Base-by-base conservation (phyloP, 2,797 vertebrate species). In the Cetoscarus ocellatus region DNA sequence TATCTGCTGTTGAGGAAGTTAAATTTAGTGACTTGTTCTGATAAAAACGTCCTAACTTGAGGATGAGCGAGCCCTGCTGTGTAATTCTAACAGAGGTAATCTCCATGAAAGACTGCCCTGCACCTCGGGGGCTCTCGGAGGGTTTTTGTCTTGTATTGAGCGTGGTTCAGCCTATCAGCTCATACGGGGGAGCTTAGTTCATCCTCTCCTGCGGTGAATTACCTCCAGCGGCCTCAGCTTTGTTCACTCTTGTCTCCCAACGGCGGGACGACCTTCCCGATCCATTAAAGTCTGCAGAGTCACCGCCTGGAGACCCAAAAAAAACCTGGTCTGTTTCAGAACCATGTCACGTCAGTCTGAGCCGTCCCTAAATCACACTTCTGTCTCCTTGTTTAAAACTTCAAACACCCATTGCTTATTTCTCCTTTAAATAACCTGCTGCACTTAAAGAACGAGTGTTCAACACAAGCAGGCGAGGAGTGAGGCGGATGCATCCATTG, bases 251-350 rank as follows among this genome's bases (percentile, higher is more conserved):
- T 15, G 67, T 71, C 82, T 86, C 83, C 82, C 62, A 47, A 19
- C 5, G 79, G 86, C 84, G 64, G 55, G 70, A 71, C 74, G 82
- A 87, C 88, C 86, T 89, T 86, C 86, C 71, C 55, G 35, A 80
- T 79, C 68, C 73, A 59, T 80, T 81, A 73, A 78, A 70, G 70
- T 65, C 51, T 51, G 69, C 65, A 71, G 6, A 83, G 86, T 70
- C 78, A 49, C 81, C 19, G 79, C 55, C 53, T 40, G 15, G 3
- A 40, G 51, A 39, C 76, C 61, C 0, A 19, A 3, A 77, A n/a
- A 64, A 84, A 72, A 83, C 63, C 73, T 74, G 86, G 75, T 76
- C 74, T 76, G 55, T 9, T 82, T 59, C 10, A n/a, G 67, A 88
- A 80, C 57, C 79, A 62, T 43, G 74, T 80, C 87, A 89, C 83